Percentiles rank a stretch among this genome's conserved stretches.
Evolutionary conservation across 2,888 invertebrate genomes (phyloP).

Genomic region (Anoplius nigerrimus): DNA sequence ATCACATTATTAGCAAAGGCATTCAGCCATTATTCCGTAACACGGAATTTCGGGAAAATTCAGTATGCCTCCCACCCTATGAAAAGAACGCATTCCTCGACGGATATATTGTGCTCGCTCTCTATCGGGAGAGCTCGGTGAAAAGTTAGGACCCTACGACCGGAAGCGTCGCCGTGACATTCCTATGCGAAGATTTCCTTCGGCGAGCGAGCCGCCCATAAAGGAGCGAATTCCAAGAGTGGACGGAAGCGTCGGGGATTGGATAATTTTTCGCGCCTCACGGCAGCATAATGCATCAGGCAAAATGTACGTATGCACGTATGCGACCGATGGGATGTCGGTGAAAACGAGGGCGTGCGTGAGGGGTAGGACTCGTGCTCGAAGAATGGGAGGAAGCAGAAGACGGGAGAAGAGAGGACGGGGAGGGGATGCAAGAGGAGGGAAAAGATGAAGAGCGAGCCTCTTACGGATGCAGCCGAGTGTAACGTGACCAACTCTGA

Average conservation of each 20-base stretch:
- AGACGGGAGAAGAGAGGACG: slow-evolving; percentile 27
- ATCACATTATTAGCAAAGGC: no score
- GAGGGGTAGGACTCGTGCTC: no score
- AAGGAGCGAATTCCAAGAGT: background rate
- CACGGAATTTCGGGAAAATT: no score
- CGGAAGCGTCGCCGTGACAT: background rate
- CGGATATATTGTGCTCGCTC: no score
- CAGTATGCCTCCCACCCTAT: no score
- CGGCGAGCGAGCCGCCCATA: background rate
- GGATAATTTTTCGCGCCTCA: slow-evolving; percentile 53
- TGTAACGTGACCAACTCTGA: slow-evolving; percentile 52
- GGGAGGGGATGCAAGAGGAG: slow-evolving; percentile 38
- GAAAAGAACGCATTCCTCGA: no score
- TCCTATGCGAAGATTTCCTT: no score
- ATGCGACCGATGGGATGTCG: slow-evolving; percentile 11
- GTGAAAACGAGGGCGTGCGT: slow-evolving; percentile 5
- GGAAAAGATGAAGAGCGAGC: slow-evolving; percentile 26
- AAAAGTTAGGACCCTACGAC: background rate
- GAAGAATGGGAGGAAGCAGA: background rate
- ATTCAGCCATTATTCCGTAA: no score
- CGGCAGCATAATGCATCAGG: slow-evolving; percentile 9
- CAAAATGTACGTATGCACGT: slow-evolving; percentile 1
- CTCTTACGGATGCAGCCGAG: slow-evolving; percentile 44
- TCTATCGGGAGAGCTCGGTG: background rate
- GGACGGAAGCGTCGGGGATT: slow-evolving; percentile 39